phyloP scores from a whole-genome alignment of 2,113 vertebrate species.

The Eubucco bourcierii region DNA sequence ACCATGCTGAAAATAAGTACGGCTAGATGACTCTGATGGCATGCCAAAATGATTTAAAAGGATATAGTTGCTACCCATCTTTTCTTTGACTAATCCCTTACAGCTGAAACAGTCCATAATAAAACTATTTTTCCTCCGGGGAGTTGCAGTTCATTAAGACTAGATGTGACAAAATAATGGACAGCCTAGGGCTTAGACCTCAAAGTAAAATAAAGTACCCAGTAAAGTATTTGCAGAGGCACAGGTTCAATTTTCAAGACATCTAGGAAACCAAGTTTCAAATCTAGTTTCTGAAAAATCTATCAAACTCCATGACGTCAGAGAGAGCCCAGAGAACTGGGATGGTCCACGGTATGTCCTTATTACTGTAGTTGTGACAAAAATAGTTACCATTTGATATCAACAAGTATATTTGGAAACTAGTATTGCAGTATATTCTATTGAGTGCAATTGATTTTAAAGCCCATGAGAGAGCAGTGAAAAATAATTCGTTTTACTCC shows the following conservation, averaged over 20 bases:
- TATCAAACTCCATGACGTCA: fast-evolving
- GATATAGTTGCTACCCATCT: background rate
- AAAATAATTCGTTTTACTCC: too few species aligned
- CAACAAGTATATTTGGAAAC: background rate
- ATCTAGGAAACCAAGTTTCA: background rate
- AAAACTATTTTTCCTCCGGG: background rate
- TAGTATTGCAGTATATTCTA: background rate
- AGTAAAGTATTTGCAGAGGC: background rate
- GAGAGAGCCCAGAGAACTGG: background rate
- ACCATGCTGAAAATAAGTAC: background rate
- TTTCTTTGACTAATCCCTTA: background rate
- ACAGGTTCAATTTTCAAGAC: background rate
- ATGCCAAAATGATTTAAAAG: background rate
- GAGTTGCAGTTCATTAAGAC: background rate
- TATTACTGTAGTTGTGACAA: background rate
- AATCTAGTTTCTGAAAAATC: background rate
- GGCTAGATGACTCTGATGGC: background rate
- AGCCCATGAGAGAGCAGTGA: background rate
- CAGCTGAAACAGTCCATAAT: background rate
- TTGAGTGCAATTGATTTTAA: background rate
- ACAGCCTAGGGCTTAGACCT: background rate
- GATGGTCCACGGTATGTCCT: fast-evolving
- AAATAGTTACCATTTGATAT: background rate
- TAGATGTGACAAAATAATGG: background rate
- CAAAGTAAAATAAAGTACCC: background rate